Percentiles rank a stretch among this genome's conserved stretches.
Conservation (phyloP, 2,113 vertebrate genomes). For the Zootoca vivipara region DNA sequence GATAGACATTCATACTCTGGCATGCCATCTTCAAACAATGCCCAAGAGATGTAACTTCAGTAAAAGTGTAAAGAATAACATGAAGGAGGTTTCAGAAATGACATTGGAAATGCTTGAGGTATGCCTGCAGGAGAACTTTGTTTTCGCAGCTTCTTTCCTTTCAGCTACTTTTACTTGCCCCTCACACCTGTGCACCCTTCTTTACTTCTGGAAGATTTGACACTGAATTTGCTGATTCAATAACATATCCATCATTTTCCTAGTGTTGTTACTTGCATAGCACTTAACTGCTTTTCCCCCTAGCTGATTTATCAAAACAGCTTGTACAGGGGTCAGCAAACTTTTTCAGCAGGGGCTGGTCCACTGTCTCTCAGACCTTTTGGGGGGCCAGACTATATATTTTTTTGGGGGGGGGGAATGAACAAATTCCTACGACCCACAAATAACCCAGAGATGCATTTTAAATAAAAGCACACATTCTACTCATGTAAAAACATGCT, state of each 20-base stretch:
- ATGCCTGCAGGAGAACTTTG: slow-evolving; percentile 36
- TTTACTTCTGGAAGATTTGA: neutral
- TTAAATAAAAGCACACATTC: too few species aligned
- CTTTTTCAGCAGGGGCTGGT: too few species aligned
- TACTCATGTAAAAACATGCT: too few species aligned
- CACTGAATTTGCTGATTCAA: neutral
- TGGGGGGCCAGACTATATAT: too few species aligned
- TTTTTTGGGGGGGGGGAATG: too few species aligned
- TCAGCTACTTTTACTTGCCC: neutral
- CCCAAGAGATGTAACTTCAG: slow-evolving; percentile 9
- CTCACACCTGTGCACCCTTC: too few species aligned
- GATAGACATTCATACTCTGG: slow-evolving; percentile 55
- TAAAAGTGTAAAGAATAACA: neutral
- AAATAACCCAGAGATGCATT: too few species aligned
- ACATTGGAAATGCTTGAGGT: slow-evolving; percentile 57
- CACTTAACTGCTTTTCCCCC: neutral
- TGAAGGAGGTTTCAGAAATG: slow-evolving; percentile 13
- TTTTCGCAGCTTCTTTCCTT: neutral
- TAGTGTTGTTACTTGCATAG: neutral
- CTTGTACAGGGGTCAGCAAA: too few species aligned
- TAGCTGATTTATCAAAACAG: neutral
- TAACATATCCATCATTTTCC: neutral
- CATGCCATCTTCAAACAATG: slow-evolving; percentile 59
- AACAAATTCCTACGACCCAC: too few species aligned
- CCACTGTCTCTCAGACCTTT: too few species aligned